A percentile compares a stretch with the other conserved stretches of the same genome.
phyloP scores from a whole-genome alignment of 2,888 invertebrate genomes.

The Protula sp. region DNA sequence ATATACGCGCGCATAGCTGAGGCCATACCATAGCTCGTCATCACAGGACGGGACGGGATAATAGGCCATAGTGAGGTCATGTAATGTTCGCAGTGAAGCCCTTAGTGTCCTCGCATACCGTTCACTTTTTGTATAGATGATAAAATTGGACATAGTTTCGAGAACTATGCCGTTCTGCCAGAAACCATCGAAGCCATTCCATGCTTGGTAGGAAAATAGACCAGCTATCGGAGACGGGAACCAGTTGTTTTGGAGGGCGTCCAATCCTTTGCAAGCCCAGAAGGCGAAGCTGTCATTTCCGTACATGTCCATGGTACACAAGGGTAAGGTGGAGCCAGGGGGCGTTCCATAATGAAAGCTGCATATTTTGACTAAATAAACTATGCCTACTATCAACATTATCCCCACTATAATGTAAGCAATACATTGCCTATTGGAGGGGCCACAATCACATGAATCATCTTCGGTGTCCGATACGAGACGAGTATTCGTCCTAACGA shows the following conservation, averaged over 20 bases:
- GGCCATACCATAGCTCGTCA: slow-evolving; percentile 18
- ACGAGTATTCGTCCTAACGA: too few species aligned
- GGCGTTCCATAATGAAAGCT: too few species aligned
- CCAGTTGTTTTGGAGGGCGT: slow-evolving; percentile 1
- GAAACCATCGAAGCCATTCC: slow-evolving; percentile 5
- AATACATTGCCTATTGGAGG: too few species aligned
- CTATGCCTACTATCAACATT: too few species aligned
- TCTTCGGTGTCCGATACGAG: too few species aligned
- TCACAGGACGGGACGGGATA: not conserved
- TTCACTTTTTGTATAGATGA: not conserved
- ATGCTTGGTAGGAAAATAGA: slow-evolving; percentile 7
- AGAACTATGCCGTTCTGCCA: not conserved
- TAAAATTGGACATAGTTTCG: slow-evolving; percentile 1
- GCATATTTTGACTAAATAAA: too few species aligned
- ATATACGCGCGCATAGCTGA: not conserved
- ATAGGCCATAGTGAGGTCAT: slow-evolving; percentile 7
- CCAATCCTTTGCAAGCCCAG: not conserved
- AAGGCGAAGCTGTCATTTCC: not conserved
- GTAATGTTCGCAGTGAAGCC: slow-evolving; percentile 21
- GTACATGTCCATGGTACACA: slow-evolving; percentile 16
- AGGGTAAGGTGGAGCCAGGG: not conserved
- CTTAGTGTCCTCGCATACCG: slow-evolving; percentile 13
- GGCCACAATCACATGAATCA: too few species aligned
- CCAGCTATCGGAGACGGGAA: slow-evolving; percentile 4
- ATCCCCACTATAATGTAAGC: too few species aligned